These are phyloP conservation scores for Picathartes gymnocephalus DNA, from an alignment of 2,113 vertebrate species.

Conservation along the genomic window DNA sequence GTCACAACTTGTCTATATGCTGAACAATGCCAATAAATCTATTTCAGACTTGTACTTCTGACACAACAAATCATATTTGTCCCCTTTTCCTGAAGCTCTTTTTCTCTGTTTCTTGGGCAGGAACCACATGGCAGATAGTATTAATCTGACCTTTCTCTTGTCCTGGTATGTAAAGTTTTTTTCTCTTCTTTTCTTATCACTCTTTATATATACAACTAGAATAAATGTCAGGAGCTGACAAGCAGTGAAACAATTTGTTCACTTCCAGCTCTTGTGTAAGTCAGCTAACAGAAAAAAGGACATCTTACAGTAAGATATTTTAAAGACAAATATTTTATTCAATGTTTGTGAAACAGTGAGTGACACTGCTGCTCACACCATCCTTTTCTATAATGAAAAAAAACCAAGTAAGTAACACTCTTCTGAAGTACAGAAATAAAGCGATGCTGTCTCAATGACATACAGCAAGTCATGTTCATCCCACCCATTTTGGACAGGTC, in stretches of 20 bases:
- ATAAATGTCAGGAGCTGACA: neutral
- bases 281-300: neutral
- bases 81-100: neutral
- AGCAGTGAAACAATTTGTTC: slow-evolving; percentile 1
- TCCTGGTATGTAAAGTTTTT: neutral
- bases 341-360: neutral
- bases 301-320: neutral
- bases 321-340: neutral
- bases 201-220: neutral
- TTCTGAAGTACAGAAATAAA: neutral
- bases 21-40: neutral
- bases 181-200: neutral
- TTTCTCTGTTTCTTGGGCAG: neutral
- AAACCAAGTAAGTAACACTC: neutral
- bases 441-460: neutral
- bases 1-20: neutral
- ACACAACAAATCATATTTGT: neutral
- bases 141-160: slow-evolving; percentile 7
- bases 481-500: neutral
- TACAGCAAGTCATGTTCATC: neutral
- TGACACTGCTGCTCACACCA: neutral
- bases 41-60: neutral
- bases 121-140: neutral
- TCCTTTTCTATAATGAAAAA: neutral
- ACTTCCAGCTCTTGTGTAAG: neutral